Evolutionary conservation across 2,888 invertebrate species (phyloP).

Genomic region (Agapostemon virescens): DNA sequence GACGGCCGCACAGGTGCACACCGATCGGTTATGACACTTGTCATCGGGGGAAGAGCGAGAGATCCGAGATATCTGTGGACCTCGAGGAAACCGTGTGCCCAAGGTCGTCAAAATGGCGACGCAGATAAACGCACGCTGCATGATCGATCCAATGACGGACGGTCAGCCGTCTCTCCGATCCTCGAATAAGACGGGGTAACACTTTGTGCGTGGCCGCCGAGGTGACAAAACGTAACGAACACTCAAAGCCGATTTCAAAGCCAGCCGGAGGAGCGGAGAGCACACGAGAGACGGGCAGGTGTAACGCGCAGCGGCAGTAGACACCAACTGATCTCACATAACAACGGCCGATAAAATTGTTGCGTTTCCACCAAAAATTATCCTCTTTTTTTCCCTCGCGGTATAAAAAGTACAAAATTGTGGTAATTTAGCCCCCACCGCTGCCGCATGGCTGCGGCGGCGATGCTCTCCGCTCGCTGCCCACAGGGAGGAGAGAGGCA

Average conservation of each 20-base stretch:
- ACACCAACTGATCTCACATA: slow-evolving; percentile 80
- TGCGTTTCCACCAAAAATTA: slow-evolving; percentile 80
- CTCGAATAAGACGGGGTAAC: background rate
- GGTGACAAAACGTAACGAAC: slow-evolving; percentile 34
- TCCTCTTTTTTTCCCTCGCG: slow-evolving; percentile 76
- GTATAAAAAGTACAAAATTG: slow-evolving; percentile 79
- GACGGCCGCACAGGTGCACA: slow-evolving; percentile 18
- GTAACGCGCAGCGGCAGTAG: slow-evolving; percentile 79
- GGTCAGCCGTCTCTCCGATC: background rate
- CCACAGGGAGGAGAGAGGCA: slow-evolving; percentile 60
- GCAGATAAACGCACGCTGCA: slow-evolving; percentile 21
- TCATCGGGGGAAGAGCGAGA: background rate
- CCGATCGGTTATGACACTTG: slow-evolving; percentile 19
- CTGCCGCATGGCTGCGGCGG: slow-evolving; percentile 36
- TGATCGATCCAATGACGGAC: slow-evolving; percentile 10
- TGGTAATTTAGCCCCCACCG: slow-evolving; percentile 79
- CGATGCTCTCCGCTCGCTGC: slow-evolving; percentile 63
- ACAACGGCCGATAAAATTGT: slow-evolving; percentile 80
- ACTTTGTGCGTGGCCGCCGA: background rate
- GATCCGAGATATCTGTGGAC: slow-evolving; percentile 6
- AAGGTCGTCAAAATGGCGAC: slow-evolving; percentile 70
- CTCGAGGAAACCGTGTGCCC: slow-evolving; percentile 19
- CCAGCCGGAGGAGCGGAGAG: slow-evolving; percentile 50
- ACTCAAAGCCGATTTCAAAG: slow-evolving; percentile 19
- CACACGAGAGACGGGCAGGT: slow-evolving; percentile 71